Evolutionary conservation across 2,113 vertebrate genomes (phyloP), one percentile per base, ranked within the genome.

Genomic region (Pungitius pungitius): DNA sequence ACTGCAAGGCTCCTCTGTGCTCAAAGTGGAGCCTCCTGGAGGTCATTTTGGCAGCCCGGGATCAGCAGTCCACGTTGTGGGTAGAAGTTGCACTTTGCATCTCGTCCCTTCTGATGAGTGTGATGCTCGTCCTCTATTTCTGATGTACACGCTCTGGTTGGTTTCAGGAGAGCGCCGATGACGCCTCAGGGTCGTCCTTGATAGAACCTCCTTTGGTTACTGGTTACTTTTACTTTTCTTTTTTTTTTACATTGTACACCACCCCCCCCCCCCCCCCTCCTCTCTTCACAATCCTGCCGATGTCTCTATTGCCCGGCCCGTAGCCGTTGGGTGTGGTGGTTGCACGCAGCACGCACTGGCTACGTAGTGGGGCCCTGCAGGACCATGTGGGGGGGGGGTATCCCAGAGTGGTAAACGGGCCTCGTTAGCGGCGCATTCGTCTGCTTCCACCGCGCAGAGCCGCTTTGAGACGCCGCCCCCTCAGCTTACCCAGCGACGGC

Each of bases 31-130:
- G n/a, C 58, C 79, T 49, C 42, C 67, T 61, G 37, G 80, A 83
- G 84, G 90, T 92, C 92, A 93, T 93, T 92, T 92, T 91, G 92
- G 90, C 92, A 92, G 91, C 91, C 91, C 82, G 90, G 90, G 88
- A 80, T 55, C 22, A 79, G 80, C 73, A 68, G 57, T 66, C 65
- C 52, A n/a, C n/a, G 59, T 62, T 67, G 69, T 51, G 54, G 4
- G 68, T 40, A 27, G 58, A 59, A 75, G 59, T 74, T 75, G 65
- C 69, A 69, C 68, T 73, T n/a, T 59, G 72, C 52, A 64, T 69
- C 58, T 22, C 10, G 49, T 60, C 40, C 66, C 63, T 54, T 80
- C 73, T 30, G 27, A 73, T 59, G 27, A 58, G 64, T 40, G 74
- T 54, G 43, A 64, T 18, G 40, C 71, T 73, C 71, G 64, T 87